Conservation (phyloP, 2,113 vertebrate genomes). For the Barnardius zonarius region DNA sequence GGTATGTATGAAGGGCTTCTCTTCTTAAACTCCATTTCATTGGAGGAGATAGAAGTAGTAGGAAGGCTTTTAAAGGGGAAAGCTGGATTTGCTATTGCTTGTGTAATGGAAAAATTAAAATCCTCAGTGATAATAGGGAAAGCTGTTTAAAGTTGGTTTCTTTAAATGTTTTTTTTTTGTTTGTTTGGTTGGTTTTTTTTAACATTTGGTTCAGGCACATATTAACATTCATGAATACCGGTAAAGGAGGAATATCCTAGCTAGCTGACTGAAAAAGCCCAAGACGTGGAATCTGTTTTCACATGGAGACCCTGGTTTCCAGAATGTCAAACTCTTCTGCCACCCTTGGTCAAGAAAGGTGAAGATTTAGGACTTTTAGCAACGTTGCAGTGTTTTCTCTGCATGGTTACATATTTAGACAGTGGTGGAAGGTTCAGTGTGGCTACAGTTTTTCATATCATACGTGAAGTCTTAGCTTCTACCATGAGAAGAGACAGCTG, state of each 20-base stretch:
- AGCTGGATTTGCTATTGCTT: background rate
- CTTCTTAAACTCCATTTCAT: background rate
- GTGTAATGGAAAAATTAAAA: background rate
- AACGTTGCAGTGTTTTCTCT: background rate
- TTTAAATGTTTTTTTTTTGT: background rate
- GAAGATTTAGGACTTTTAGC: background rate
- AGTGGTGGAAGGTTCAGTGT: accelerated
- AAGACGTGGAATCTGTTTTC: background rate
- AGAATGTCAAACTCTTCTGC: background rate
- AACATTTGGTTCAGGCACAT: background rate
- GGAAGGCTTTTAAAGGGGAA: background rate
- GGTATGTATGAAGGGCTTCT: background rate
- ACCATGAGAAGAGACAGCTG: background rate
- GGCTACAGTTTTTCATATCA: background rate
- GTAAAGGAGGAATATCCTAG: background rate
- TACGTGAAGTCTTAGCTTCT: background rate
- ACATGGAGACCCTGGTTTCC: background rate
- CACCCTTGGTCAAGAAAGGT: background rate
- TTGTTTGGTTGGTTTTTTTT: background rate
- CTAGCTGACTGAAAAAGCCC: background rate
- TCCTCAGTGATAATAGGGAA: background rate
- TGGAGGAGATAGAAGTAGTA: background rate
- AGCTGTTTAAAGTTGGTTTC: background rate
- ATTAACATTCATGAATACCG: background rate
- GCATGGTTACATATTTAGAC: background rate